Evolutionary conservation across 2,888 invertebrate species (phyloP).

Genomic region (Formica aserva): DNA sequence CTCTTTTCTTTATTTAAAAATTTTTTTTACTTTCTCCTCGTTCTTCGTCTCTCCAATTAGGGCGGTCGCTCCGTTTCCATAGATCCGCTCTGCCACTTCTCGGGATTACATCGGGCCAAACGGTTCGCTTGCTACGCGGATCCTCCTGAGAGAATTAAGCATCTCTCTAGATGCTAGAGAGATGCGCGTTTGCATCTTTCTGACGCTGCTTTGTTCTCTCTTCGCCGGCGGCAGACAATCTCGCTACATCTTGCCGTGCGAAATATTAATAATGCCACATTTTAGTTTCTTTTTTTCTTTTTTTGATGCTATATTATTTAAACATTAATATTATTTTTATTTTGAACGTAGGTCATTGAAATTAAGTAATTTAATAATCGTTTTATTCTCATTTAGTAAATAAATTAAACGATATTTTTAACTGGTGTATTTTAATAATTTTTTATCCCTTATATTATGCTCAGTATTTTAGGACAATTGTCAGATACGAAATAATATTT

Average conservation of each 20-base stretch:
- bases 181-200: slow-evolving; percentile 11
- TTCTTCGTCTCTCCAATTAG: slow-evolving; percentile 2
- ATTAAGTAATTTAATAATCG: background rate
- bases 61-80: background rate
- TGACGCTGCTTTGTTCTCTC: slow-evolving; percentile 22
- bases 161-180: slow-evolving; percentile 35
- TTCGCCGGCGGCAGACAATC: slow-evolving; percentile 14
- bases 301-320: background rate
- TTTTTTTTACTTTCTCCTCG: slow-evolving; percentile 19
- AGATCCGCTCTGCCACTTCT: slow-evolving; percentile 44
- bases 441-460: background rate
- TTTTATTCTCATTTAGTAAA: background rate
- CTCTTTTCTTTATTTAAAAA: slow-evolving; percentile 25
- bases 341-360: background rate
- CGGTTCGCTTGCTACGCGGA: slow-evolving; percentile 21
- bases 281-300: background rate
- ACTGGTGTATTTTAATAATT: background rate
- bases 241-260: slow-evolving; percentile 5
- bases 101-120: slow-evolving; percentile 33
- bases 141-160: slow-evolving; percentile 36
- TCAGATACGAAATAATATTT: background rate
- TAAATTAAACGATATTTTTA: background rate
- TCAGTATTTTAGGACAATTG: background rate
- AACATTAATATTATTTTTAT: background rate
- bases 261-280: slow-evolving; percentile 19